Conservation (phyloP, 1,140 invertebrate genomes). For the Cydia pomonella region DNA sequence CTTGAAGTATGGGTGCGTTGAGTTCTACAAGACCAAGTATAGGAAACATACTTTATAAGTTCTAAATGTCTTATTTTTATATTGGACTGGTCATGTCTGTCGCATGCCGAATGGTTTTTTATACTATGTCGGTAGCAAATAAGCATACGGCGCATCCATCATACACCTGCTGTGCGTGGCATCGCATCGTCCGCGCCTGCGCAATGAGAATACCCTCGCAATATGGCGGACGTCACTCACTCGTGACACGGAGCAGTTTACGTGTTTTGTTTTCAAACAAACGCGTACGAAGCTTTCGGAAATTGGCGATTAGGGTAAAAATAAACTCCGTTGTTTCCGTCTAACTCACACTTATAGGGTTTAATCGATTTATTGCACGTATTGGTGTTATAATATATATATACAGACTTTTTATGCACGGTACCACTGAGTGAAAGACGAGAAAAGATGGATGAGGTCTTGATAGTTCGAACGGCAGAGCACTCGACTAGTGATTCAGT, state of each 20-base stretch:
- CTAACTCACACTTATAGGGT: neutral
- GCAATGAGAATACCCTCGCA: neutral
- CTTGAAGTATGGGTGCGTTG: neutral
- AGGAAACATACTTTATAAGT: too few species aligned
- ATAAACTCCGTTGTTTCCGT: neutral
- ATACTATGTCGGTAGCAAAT: too few species aligned
- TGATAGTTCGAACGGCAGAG: too few species aligned
- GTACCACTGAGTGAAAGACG: too few species aligned
- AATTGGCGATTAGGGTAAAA: conserved; percentile 6
- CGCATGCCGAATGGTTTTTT: too few species aligned
- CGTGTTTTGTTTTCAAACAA: conserved; percentile 9
- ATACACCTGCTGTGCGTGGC: too few species aligned
- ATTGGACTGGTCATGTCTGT: too few species aligned
- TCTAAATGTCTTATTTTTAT: too few species aligned
- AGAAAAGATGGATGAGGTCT: too few species aligned
- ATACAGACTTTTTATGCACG: neutral
- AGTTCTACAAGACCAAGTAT: too few species aligned
- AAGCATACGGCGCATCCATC: too few species aligned
- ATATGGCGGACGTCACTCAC: neutral
- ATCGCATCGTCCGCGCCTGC: neutral
- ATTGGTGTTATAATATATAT: neutral
- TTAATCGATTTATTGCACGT: neutral
- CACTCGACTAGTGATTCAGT: too few species aligned
- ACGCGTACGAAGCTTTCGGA: neutral
- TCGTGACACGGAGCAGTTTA: conserved; percentile 15